Base-by-base conservation (phyloP, 2,888 invertebrate species). In the Ecliptopera silaceata region DNA sequence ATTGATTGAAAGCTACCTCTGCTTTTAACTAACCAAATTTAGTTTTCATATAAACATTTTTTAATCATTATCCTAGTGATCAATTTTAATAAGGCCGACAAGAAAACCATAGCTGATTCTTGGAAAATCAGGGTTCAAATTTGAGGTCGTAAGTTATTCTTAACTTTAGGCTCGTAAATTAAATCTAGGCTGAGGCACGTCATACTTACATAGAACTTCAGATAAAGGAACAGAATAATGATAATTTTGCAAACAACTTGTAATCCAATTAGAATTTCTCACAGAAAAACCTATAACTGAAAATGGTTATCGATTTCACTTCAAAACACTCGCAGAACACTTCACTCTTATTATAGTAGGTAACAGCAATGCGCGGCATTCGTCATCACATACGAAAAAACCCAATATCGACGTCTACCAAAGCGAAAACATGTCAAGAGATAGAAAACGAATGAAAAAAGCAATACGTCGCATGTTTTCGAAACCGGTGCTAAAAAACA, bases 381-480 rank as follows among this genome's bases (percentile, higher is more conserved):
- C 74, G 73, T 80, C 78, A 76, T 78, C 70, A 64, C 67, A 70
- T 65, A 69, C 66, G 74, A 75, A 77, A 79, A 79, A 74, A 66
- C 53, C 75, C 81, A 84, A 84, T 84, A 82, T 81, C 79, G 74
- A 72, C 74, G 68, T 72, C 75, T 76, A 72, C 72, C 70, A 80
- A 81, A 79, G 76, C 71, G 78, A 84, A 80, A 80, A 82, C 77
- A 76, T 77, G 76, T 72, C 70, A 52, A 69, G 72, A 74, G 74
- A 78, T 76, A 82, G 74, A 79, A 80, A 84, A 79, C 77, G 80
- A 79, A 79, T 79, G 80, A 84, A 82, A 84, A 84, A 85, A 83
- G 81, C 84, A 88, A 88, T 88, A 88, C 82, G 79, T 82, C 77
- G 69, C 82, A 74, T 86, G 85, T 86, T 86, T 83, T 84, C 75